Evolutionary conservation across 2,113 vertebrate species (phyloP).

Genomic region (Strix uralensis): DNA sequence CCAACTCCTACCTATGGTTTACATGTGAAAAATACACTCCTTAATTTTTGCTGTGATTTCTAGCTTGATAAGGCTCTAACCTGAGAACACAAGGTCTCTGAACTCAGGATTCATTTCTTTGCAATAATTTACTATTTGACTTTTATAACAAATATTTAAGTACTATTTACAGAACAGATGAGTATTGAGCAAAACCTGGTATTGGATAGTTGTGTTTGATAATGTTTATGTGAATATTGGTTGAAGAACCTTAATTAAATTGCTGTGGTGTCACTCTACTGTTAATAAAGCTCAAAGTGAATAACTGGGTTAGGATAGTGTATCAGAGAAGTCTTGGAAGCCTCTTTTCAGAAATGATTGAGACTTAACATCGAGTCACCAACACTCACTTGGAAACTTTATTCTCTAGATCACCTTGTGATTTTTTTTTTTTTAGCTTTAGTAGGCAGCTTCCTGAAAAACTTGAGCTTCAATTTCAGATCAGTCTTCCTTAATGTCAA

Average conservation of each 20-base stretch:
- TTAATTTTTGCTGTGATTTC: neutral
- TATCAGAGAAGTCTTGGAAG: neutral
- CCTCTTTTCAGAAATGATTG: neutral
- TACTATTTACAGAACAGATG: neutral
- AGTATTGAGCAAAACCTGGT: neutral
- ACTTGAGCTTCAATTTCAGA: neutral
- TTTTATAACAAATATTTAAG: neutral
- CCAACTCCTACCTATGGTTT: neutral
- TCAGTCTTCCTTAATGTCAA: neutral
- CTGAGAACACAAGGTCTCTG: neutral
- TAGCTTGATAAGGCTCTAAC: neutral
- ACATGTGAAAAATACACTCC: neutral
- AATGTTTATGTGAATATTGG: neutral
- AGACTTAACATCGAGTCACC: neutral
- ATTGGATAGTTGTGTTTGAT: neutral
- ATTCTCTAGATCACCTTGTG: neutral
- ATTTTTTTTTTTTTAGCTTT: neutral
- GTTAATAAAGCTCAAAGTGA: neutral
- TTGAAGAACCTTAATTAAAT: neutral
- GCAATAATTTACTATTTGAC: neutral
- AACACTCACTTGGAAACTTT: neutral
- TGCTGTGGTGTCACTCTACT: neutral
- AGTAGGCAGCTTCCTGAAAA: neutral
- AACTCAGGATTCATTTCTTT: neutral
- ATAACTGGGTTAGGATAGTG: neutral